These are phyloP conservation scores for Vombatus ursinus DNA, from an alignment of 2,113 vertebrate species.

Conservation along the genomic window DNA sequence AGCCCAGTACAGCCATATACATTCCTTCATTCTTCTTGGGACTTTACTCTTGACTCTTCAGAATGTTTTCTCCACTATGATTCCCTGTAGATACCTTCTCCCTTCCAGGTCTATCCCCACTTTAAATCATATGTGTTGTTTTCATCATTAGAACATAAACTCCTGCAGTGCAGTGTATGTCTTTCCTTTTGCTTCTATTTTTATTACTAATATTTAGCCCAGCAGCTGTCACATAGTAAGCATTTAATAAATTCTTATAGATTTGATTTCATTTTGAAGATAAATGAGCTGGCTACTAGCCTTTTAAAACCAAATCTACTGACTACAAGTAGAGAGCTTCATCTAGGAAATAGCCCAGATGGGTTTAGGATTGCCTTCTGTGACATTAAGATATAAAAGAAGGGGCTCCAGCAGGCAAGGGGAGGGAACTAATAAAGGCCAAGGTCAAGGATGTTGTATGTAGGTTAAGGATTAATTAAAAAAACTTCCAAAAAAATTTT, in stretches of 20 bases:
- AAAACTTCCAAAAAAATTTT: not conserved
- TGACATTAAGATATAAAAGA: not conserved
- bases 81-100: not conserved
- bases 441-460: not conserved
- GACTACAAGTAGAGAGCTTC: not conserved
- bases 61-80: not conserved
- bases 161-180: not conserved
- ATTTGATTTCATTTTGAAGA: not conserved
- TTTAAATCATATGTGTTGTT: not conserved
- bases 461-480: not conserved
- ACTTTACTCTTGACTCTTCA: not conserved
- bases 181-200: not conserved
- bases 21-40: not conserved
- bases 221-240: not conserved
- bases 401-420: not conserved
- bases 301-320: not conserved
- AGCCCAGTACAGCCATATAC: not conserved
- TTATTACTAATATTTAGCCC: not conserved
- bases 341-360: not conserved
- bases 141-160: not conserved
- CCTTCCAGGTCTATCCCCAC: not conserved
- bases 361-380: not conserved
- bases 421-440: not conserved
- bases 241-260: not conserved
- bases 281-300: not conserved